Conservation (phyloP, 2,113 vertebrate species). For the Forbesichthys agassizii region DNA sequence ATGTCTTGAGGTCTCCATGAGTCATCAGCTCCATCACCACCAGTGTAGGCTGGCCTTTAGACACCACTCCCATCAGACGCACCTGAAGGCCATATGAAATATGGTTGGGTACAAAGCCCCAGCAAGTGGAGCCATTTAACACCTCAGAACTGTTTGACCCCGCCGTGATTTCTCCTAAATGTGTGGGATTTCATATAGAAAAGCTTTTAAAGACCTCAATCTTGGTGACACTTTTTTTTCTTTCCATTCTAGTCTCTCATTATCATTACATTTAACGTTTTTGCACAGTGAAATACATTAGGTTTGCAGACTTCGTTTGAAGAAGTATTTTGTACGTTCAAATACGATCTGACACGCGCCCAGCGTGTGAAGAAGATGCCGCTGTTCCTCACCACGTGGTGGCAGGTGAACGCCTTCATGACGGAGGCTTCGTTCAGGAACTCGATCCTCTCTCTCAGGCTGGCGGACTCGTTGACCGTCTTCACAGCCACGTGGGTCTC, state of each 20-base stretch:
- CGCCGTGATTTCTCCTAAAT: too few species aligned
- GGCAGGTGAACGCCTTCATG: slow-evolving; percentile 97
- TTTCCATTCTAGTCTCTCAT: too few species aligned
- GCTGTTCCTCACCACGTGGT: slow-evolving; percentile 87
- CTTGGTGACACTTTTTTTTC: too few species aligned
- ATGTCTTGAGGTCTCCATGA: slow-evolving; percentile 93
- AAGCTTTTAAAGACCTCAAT: too few species aligned
- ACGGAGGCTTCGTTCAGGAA: slow-evolving; percentile 97
- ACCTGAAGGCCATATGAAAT: slow-evolving; percentile 73
- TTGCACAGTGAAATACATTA: too few species aligned
- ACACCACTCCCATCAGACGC: slow-evolving; percentile 93
- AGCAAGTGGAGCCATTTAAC: too few species aligned
- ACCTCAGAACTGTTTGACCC: too few species aligned
- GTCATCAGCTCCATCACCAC: slow-evolving; percentile 99
- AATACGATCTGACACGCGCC: not conserved
- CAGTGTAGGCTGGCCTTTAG: slow-evolving; percentile 93
- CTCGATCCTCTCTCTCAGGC: slow-evolving; percentile 93
- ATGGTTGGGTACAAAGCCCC: not conserved
- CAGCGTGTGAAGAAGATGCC: too few species aligned
- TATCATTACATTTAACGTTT: too few species aligned
- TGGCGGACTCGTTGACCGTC: slow-evolving; percentile 93
- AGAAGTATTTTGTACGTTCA: too few species aligned
- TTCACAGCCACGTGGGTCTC: slow-evolving; percentile 90
- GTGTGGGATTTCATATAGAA: too few species aligned
- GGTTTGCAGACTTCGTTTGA: too few species aligned